Conservation (phyloP, 1,140 invertebrate genomes). For the Choristoneura fumiferana region DNA sequence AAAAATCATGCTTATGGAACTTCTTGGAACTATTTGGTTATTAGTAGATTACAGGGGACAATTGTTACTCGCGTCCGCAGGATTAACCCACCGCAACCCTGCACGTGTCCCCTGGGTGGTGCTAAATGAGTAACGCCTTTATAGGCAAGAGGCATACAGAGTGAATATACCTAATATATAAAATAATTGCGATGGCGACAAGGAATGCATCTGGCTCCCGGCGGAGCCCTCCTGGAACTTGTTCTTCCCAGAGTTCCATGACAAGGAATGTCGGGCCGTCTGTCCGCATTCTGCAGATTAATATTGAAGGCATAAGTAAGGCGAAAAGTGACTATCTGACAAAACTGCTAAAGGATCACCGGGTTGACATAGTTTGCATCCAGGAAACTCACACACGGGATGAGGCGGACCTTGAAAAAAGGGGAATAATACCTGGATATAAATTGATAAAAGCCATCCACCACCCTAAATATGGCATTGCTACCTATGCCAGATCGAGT, state of each 20-base stretch:
- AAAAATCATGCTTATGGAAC: no score
- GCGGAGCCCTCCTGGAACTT: no score
- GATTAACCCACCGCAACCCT: no score
- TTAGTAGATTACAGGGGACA: no score
- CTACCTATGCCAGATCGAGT: neutral
- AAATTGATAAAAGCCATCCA: neutral
- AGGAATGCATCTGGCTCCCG: no score
- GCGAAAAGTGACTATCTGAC: neutral
- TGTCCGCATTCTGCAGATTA: neutral
- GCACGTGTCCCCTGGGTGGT: no score
- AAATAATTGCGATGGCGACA: no score
- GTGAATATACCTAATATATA: no score
- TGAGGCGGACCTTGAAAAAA: neutral
- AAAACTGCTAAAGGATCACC: neutral
- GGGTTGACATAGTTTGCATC: neutral
- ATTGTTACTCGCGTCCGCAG: no score
- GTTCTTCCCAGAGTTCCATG: neutral
- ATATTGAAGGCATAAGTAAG: neutral
- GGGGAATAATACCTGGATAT: neutral
- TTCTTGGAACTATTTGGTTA: no score
- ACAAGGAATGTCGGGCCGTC: slow-evolving; percentile 1
- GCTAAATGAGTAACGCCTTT: no score
- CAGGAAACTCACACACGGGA: neutral
- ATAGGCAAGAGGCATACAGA: no score
- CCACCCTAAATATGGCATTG: neutral